Evolutionary conservation across 30 jellyfish, hydroid and myxozoan genomes (phyloP), one percentile per base, ranked within the genome.

Genomic region (Calvadosia cruxmelitensis): DNA sequence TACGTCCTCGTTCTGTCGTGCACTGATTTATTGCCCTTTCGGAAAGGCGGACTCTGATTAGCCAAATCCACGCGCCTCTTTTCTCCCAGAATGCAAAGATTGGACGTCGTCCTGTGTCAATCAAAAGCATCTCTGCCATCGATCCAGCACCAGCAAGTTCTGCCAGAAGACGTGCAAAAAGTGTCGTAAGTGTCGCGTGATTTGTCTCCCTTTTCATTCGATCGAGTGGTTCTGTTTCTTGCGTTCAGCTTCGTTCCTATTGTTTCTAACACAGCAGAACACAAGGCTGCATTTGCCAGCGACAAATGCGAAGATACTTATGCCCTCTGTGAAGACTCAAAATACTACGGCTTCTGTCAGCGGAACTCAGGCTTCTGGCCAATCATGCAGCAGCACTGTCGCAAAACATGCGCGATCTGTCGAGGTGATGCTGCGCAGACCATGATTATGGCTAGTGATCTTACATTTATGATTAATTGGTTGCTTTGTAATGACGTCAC

Each of bases 391-490:
- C 74, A 66, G 52, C 20, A 64, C 33, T 75, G 86, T 49, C 66
- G 64, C 24, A 75, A 67, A 64, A 36, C 78, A 12, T 75, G 86
- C 34, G 86, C 53, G 12, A 34, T 75, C 1, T 75, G 86, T 50
- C 26, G 15, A 75, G 74, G 86, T 75, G n/a, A n/a, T n/a, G n/a
- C n/a, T n/a, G n/a, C n/a, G n/a, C n/a, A n/a, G n/a, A n/a, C n/a
- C n/a, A n/a, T n/a, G n/a, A n/a, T n/a, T n/a, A n/a, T n/a, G n/a
- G n/a, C n/a, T n/a, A n/a, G n/a, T n/a, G n/a, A n/a, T n/a, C n/a
- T n/a, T n/a, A n/a, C n/a, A n/a, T n/a, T n/a, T n/a, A 42, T 42
- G 20, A 42, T 42, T 5, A 42, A 10, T 20, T 5, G 20, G 20
- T 42, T 42, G 57, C 20, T 20, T 5, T 42, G 57, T 42, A 20